phyloP scores from a whole-genome alignment of 2,888 invertebrate species.

The Drosophila hamatofila region DNA sequence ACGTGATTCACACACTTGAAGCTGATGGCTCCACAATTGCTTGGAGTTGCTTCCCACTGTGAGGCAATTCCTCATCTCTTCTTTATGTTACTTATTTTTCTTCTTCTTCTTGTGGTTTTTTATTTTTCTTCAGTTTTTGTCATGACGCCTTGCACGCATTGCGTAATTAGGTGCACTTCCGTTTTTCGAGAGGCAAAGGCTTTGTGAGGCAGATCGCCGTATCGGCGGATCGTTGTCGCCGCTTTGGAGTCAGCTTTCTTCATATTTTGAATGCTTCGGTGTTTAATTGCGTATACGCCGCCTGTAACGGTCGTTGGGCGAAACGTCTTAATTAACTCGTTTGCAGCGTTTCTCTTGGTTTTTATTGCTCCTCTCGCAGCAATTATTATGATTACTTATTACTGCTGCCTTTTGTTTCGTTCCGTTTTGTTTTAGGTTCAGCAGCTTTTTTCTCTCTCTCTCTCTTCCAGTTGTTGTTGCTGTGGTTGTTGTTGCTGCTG shows the following conservation, averaged over 20 bases:
- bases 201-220: constrained; percentile 24
- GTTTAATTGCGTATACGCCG: constrained; percentile 77
- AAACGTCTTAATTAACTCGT: constrained; percentile 77
- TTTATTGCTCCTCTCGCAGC: constrained; percentile 71
- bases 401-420: constrained; percentile 71
- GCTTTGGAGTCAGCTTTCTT: constrained; percentile 72
- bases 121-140: constrained; percentile 14
- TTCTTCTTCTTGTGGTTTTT: background rate
- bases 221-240: constrained; percentile 50
- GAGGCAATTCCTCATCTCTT: constrained; percentile 22
- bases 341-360: constrained; percentile 56
- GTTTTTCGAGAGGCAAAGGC: constrained; percentile 33
- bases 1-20: constrained; percentile 20
- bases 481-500: background rate
- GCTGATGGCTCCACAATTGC: constrained; percentile 5
- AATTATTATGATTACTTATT: constrained; percentile 80
- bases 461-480: constrained; percentile 3
- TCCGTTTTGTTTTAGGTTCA: constrained; percentile 60
- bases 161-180: constrained; percentile 73
- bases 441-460: constrained; percentile 13
- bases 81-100: background rate
- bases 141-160: constrained; percentile 58
- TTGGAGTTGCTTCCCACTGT: background rate
- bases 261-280: constrained; percentile 70
- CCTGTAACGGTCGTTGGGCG: constrained; percentile 75